Conservation (phyloP, 2,888 invertebrate genomes). For the Galerucella calmariensis region DNA sequence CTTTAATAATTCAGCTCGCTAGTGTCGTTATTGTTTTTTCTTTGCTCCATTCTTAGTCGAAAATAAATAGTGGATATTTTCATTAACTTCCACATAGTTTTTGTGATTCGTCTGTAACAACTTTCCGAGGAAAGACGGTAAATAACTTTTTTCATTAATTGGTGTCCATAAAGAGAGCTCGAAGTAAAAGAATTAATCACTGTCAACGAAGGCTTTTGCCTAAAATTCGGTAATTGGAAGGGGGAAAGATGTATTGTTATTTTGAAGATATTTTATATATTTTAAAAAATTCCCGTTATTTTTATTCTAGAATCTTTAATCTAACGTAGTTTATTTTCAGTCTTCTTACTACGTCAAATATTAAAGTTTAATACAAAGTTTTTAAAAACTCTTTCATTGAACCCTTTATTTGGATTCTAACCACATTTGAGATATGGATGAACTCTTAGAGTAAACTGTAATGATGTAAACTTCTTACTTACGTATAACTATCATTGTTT, state of each 20-base stretch:
- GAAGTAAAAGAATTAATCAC: conserved; percentile 35
- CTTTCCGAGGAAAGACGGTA: conserved; percentile 25
- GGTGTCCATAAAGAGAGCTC: conserved; percentile 30
- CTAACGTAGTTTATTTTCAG: no score
- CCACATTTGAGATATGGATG: no score
- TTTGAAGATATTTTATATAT: no score
- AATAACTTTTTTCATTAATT: conserved; percentile 39
- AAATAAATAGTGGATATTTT: conserved; percentile 17
- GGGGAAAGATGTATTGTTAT: background rate
- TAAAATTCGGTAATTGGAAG: conserved; percentile 32
- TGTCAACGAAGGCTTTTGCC: conserved; percentile 31
- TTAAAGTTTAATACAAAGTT: no score
- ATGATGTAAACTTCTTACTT: conserved; percentile 61
- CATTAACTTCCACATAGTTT: conserved; percentile 29
- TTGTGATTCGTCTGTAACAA: conserved; percentile 26
- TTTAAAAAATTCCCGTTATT: no score
- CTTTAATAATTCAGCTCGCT: background rate
- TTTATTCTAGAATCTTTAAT: no score
- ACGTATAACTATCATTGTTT: conserved; percentile 81
- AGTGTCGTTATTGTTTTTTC: background rate
- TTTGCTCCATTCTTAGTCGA: background rate
- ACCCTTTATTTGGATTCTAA: no score
- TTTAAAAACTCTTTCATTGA: no score
- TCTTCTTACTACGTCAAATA: no score
- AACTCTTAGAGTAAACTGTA: no score